Evolutionary conservation across 2,113 vertebrate species (phyloP), one percentile per base, ranked within the genome.

Genomic region (Choloepus hoffmanni): DNA sequence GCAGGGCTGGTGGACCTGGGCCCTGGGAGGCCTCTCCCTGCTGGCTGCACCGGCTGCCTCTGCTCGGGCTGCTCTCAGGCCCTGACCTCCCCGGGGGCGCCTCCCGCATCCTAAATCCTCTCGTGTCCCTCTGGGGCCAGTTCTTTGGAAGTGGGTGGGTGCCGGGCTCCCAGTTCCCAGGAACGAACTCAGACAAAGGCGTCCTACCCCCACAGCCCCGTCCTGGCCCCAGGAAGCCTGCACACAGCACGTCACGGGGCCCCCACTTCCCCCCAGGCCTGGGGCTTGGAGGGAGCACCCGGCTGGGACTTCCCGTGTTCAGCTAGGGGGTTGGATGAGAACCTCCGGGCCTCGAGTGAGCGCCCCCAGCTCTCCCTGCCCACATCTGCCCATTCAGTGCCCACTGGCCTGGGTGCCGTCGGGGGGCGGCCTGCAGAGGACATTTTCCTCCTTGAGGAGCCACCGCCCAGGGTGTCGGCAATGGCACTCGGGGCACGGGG

Each of bases 111-210:
- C 58, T 94, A 94, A 94, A 94, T 89, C 62, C 62, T 45, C 53
- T 43, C 1, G 0, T 13, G 82, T 85, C 89, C 89, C 95, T 72
- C 26, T 67, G 48, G 78, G 96, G 18, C 76, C 36, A 36, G 36
- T 36, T 97, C 94, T 16, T 43, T 72, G 53, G 95, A 97, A 97
- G 18, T 73, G 85, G 90, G 81, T 53, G 79, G 90, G 89, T 0
- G 50, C 78, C 16, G 53, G 89, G 16, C n/a, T 30, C 18, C 23
- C 21, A 0, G 0, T 58, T 77, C n/a, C 0, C 3, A 12, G 73
- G 67, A 24, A 55, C 81, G 87, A 95, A 87, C 96, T 96, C 85
- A 95, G 73, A 45, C 19, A 2, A 23, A 12, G 16, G 33, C 21
- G 74, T 12, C 74, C 74, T 48, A 15, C 84, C 81, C 96, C 60